A percentile compares a stretch with the other conserved stretches of the same genome.
phyloP scores from a whole-genome alignment of 2,797 vertebrate genomes.

The Thalassophryne amazonica region DNA sequence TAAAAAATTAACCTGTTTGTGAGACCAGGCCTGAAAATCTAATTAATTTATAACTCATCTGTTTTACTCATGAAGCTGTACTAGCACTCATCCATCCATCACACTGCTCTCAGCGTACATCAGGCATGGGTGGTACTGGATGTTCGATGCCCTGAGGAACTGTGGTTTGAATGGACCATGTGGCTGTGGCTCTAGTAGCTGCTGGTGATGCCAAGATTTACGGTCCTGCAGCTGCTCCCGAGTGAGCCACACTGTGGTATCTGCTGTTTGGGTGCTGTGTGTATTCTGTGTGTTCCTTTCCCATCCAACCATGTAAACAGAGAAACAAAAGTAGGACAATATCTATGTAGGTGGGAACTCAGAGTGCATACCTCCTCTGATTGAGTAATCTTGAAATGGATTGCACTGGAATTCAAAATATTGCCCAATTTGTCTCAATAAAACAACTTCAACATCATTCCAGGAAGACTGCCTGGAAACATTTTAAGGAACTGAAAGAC shows the following conservation, averaged over 20 bases:
- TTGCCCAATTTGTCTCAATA: too few relatives aligned
- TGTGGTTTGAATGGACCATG: slow-evolving; percentile 42
- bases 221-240: slow-evolving; percentile 55
- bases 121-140: slow-evolving; percentile 41
- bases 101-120: slow-evolving; percentile 17
- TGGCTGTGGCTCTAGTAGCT: slow-evolving; percentile 46
- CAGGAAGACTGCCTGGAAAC: too few relatives aligned
- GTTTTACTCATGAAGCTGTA: neutral
- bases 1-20: slow-evolving; percentile 29
- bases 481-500: too few relatives aligned
- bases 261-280: too few relatives aligned
- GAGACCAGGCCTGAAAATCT: slow-evolving; percentile 1
- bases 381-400: too few relatives aligned
- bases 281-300: too few relatives aligned
- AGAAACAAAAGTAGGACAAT: too few relatives aligned
- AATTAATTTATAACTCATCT: neutral
- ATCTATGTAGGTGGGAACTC: too few relatives aligned
- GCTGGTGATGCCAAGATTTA: slow-evolving; percentile 53
- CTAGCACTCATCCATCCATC: slow-evolving; percentile 2
- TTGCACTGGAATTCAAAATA: too few relatives aligned
- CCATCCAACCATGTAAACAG: too few relatives aligned
- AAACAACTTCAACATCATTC: too few relatives aligned
- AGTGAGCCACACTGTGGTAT: slow-evolving; percentile 15
- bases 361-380: too few relatives aligned
- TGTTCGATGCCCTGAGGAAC: slow-evolving; percentile 23